These are phyloP conservation scores for Cyanocitta stelleri DNA, from an alignment of 2,113 vertebrate genomes.

Conservation along the genomic window DNA sequence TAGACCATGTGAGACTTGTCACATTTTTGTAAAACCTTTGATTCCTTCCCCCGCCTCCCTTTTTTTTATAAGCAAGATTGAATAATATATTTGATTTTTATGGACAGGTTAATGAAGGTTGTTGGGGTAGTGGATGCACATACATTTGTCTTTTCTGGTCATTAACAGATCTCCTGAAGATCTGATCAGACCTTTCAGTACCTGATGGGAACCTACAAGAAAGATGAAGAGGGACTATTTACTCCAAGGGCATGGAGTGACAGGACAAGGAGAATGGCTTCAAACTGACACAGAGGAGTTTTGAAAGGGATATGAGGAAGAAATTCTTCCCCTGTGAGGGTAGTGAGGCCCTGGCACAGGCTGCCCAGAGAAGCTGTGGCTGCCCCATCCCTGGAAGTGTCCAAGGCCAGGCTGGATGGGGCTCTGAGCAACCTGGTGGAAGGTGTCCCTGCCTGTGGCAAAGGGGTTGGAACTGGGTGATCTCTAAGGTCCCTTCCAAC, in stretches of 20 bases:
- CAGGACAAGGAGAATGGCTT: neutral
- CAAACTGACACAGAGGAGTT: neutral
- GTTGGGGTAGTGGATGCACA: neutral
- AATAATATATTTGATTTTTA: neutral
- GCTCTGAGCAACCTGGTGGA: neutral
- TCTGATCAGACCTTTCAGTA: neutral
- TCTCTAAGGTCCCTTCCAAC: neutral
- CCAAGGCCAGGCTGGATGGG: neutral
- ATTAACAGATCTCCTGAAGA: neutral
- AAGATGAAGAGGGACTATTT: neutral
- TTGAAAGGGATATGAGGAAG: neutral
- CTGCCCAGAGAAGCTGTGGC: neutral
- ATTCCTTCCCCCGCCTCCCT: neutral
- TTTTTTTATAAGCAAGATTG: neutral
- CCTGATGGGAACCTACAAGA: neutral
- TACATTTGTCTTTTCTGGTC: neutral
- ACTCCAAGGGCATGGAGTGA: neutral
- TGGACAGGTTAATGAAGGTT: neutral
- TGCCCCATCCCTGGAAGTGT: neutral
- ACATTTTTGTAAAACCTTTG: neutral
- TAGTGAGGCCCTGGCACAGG: neutral
- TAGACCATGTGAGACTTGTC: neutral
- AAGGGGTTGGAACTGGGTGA: rapidly evolving
- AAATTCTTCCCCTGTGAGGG: neutral
- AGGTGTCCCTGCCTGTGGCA: neutral